phyloP scores from a whole-genome alignment of 2,113 vertebrate species.

The Pungitius pungitius region DNA sequence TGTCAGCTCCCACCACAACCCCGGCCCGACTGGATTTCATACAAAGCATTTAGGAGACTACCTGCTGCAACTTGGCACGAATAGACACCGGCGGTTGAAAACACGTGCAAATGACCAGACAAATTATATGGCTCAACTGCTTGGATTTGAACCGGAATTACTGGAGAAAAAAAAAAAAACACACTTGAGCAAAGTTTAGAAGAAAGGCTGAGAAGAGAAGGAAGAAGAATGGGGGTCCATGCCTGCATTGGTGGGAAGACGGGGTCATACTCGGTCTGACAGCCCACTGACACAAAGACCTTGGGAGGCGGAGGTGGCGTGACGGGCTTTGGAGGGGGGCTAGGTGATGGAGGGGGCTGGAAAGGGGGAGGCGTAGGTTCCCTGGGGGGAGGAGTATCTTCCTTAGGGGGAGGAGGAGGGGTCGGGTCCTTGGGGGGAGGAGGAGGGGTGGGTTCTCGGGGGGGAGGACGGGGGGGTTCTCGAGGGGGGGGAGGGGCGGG shows the following conservation, averaged over 20 bases:
- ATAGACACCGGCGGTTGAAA: not conserved
- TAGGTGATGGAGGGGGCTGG: constrained; percentile 57
- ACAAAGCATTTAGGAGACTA: constrained; percentile 45
- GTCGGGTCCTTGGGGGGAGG: constrained; percentile 51
- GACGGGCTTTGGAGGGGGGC: constrained; percentile 68
- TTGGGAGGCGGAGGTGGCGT: constrained; percentile 68
- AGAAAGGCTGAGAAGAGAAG: constrained; percentile 7
- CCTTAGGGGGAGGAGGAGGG: constrained; percentile 49
- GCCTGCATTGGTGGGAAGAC: constrained; percentile 86
- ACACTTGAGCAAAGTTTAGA: constrained; percentile 8
- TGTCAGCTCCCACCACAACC: constrained; percentile 50
- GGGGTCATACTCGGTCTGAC: constrained; percentile 88
- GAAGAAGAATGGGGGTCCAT: constrained; percentile 65
- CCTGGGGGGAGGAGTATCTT: constrained; percentile 61
- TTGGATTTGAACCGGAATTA: constrained; percentile 7
- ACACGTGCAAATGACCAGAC: constrained; percentile 3
- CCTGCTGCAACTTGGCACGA: constrained; percentile 9
- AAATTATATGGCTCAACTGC: not conserved
- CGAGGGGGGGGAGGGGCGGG: constrained; percentile 46
- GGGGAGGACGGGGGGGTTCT: constrained; percentile 47
- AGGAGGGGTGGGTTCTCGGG: constrained; percentile 29
- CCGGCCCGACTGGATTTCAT: constrained; percentile 52
- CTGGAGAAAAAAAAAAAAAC: too few species aligned
- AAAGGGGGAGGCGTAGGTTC: constrained; percentile 62
- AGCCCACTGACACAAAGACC: constrained; percentile 86